phyloP scores from a whole-genome alignment of 2,113 vertebrate genomes.

The Illadopsis cleaveri region DNA sequence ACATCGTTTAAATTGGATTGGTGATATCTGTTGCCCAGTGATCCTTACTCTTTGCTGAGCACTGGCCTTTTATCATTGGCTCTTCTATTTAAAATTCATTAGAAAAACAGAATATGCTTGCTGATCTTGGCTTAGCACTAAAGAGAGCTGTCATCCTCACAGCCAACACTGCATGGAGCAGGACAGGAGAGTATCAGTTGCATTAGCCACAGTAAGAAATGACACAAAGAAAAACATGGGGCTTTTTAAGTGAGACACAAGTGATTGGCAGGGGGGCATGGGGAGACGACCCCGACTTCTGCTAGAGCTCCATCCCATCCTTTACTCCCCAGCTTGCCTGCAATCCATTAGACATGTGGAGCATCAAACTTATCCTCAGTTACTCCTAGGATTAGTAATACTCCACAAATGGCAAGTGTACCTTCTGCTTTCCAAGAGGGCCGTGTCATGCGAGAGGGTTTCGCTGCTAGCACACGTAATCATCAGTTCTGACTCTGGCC shows the following conservation, averaged over 20 bases:
- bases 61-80: background rate
- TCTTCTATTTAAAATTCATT: slow-evolving; percentile 24
- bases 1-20: background rate
- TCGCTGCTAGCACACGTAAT: background rate
- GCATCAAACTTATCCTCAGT: slow-evolving; percentile 7
- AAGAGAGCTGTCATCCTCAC: slow-evolving; percentile 17
- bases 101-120: slow-evolving; percentile 19
- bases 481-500: background rate
- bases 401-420: slow-evolving; percentile 21
- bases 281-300: background rate
- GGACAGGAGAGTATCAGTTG: background rate
- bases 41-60: background rate
- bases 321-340: background rate
- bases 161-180: background rate
- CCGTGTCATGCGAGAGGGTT: background rate
- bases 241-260: background rate
- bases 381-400: slow-evolving; percentile 19
- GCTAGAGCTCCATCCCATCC: background rate
- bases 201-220: background rate
- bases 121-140: slow-evolving; percentile 49
- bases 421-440: slow-evolving; percentile 48
- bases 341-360: background rate
- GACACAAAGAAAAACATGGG: background rate
- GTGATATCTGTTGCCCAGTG: background rate
- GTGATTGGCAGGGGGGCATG: background rate